Conservation (phyloP, 2,888 invertebrate genomes). For the Hydroisotoma schaefferi region DNA sequence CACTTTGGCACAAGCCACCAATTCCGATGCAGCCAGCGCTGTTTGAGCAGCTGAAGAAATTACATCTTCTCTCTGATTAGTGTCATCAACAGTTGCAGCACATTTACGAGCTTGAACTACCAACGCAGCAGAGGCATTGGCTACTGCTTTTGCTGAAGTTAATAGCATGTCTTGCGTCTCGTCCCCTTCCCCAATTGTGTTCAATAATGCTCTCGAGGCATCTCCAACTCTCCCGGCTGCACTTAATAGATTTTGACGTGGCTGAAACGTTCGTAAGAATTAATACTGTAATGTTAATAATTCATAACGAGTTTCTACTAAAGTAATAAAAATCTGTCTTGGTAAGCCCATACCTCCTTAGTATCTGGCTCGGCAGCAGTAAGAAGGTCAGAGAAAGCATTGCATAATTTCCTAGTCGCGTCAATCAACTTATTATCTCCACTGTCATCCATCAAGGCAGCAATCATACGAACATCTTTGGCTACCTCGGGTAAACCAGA, state of each 20-base stretch:
- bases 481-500: constrained; percentile 91
- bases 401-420: constrained; percentile 87
- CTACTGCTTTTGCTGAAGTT: constrained; percentile 92
- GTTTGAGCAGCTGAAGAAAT: constrained; percentile 96
- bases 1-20: constrained; percentile 95
- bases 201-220: constrained; percentile 87
- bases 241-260: constrained; percentile 85
- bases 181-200: constrained; percentile 89
- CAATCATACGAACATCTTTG: constrained; percentile 89
- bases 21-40: constrained; percentile 93
- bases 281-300: not conserved
- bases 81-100: constrained; percentile 78
- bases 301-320: not conserved
- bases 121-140: constrained; percentile 91
- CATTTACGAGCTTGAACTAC: constrained; percentile 96
- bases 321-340: not conserved
- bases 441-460: constrained; percentile 87
- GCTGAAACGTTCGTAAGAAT: constrained; percentile 61
- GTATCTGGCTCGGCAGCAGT: constrained; percentile 93
- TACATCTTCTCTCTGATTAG: constrained; percentile 76
- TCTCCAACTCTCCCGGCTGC: constrained; percentile 96
- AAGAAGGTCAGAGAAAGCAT: constrained; percentile 89
- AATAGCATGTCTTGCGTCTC: constrained; percentile 86
- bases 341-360: constrained; percentile 63
- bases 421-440: constrained; percentile 84